Evolutionary conservation across 2,797 vertebrate species (phyloP), one percentile per base, ranked within the genome.

Genomic region (Mastacembelus armatus): DNA sequence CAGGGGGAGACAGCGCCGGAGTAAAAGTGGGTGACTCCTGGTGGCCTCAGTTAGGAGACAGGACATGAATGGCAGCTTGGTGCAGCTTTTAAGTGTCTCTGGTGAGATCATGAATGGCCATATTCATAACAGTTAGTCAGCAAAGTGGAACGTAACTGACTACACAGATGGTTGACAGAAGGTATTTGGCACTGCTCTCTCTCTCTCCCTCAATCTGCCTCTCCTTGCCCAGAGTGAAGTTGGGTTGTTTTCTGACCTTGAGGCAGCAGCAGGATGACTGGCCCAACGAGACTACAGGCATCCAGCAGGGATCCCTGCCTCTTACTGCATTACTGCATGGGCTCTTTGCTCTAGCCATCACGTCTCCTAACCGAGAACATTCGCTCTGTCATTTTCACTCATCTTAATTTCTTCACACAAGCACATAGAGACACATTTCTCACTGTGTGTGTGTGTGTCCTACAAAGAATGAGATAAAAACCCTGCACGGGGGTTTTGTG

Each of bases 161-260:
- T 24, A 30, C 73, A 52, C 77, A 83, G 72, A 86, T 64, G 65
- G 76, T 78, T 84, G 74, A 82, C 76, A 60, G 68, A 74, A 52
- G 74, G 54, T 63, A 76, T 75, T 68, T 78, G 73, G 79, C 65
- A 19, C 12, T 2, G 1, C 12, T 39, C 33, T 21, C 48, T 33
- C 18, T 7, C 33, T 19, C 21, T 42, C 30, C 6, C n/a, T 7
- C 42, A 19, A 26, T 12, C n/a, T n/a, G n/a, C 5, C 35, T 59
- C 57, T 24, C 16, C 6, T 18, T 30, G 5, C 12, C 52, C 71
- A 56, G 44, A 60, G 69, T 45, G 59, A 7, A 64, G 58, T 35
- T n/a, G 38, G 56, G 55, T 19, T 52, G 26, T 65, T 66, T 64
- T 71, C 62, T 84, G 85, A 89, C 88, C 87, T 91, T 89, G 86